Base-by-base conservation (phyloP, 2,888 invertebrate genomes). In the Exocentrus adspersus region DNA sequence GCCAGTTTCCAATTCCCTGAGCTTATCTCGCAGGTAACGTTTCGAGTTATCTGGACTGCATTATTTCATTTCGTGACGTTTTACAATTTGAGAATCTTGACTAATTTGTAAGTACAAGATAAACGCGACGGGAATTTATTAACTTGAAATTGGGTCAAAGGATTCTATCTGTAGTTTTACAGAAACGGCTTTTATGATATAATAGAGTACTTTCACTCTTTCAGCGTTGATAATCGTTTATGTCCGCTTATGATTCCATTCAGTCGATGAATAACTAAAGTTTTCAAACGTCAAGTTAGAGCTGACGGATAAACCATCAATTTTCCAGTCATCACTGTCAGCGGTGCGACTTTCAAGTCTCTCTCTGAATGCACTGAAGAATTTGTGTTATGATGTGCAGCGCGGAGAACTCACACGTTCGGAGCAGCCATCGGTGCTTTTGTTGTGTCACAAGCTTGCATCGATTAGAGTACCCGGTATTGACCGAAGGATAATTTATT, bases 321-420 rank as follows among this genome's bases (percentile, higher is more conserved):
- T 75, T 74, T 73, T 74, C 71, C 71, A 74, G 71, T 76, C 76
- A 76, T 76, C 74, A 74, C 69, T 73, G 75, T 74, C 75, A 67
- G 72, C 73, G 72, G 72, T 62, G 65, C 62, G 62, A 61, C 69
- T 69, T 71, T 71, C 50, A 67, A 65, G 64, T 67, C 59, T 16
- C 41, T 41, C 16, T 56, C 52, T 68, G 64, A 64, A 68, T 62
- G 64, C 58, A 51, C 50, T 28, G 32, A 60, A 63, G 60, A 68
- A 68, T 68, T 64, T 60, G 50, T 68, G 68, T 68, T 68, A 64
- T 68, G 68, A 68, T 65, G 63, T 65, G 63, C 64, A 60, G 60
- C 63, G 30, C 52, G 48, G 46, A 46, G 46, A 43, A 50, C 57
- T 46, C 52, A 61, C 57, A 64, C 52, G 48, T 58, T 50, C 45